Evolutionary conservation across 2,113 vertebrate genomes (phyloP), one percentile per base, ranked within the genome.

Genomic region (Oryzias curvinotus): DNA sequence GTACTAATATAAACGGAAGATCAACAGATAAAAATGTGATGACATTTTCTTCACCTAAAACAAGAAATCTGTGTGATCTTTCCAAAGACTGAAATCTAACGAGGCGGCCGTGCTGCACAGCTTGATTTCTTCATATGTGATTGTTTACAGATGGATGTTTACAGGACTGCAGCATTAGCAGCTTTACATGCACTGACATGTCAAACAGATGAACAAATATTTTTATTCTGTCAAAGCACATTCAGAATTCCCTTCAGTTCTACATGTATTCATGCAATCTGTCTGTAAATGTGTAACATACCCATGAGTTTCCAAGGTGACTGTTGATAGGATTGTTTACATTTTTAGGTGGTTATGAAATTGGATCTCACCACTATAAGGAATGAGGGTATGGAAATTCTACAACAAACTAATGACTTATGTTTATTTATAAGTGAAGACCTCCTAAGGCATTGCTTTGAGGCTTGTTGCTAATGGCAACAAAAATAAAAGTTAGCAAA

Each of bases 361-460:
- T 36, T 36, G 36, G 36, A 36, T 65, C 17, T 10, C 25, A 64
- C 68, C 30, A 46, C 58, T 56, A 65, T 80, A 58, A 75, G 52
- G 42, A 42, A 59, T 43, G 19, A 18, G 52, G 55, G 56, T 68
- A 62, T 81, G 70, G 56, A 73, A 79, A 65, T 76, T 62, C 68
- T 69, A 71, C 18, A 62, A 68, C 71, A 66, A 50, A 42, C 18
- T 68, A 65, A 74, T 71, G 74, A 80, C 58, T 72, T 75, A 80
- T 68, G 80, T 85, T 87, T 76, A 80, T 76, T 91, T 71, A 81
- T 83, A 82, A 83, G 73, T 71, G 82, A 88, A 84, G 73, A 84
- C 64, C 46, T 89, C 85, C 83, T 83, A 36, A 49, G 71, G 88
- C 80, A 71, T 25, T 19, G 80, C 81, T 84, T 18, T 72, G 49